phyloP scores from a whole-genome alignment of 2,113 vertebrate species.

The Morone chrysops region DNA sequence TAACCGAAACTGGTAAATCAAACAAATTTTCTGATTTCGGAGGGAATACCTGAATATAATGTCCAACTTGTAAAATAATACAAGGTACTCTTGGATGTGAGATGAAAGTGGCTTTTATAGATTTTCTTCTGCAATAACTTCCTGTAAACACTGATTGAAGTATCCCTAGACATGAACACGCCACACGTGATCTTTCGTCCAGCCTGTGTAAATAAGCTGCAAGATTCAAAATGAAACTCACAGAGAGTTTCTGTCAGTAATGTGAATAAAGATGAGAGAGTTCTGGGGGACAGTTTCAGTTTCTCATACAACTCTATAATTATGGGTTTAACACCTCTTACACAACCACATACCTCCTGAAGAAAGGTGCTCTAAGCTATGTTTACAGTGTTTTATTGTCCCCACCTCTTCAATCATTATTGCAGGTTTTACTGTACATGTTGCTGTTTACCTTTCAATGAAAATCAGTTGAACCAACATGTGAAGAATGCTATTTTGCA shows the following conservation, averaged over 20 bases:
- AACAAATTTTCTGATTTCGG: no score
- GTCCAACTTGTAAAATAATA: no score
- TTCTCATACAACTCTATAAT: slow-evolving; percentile 52
- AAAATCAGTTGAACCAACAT: slow-evolving; percentile 32
- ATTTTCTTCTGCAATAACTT: no score
- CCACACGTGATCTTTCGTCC: no score
- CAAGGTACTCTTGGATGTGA: no score
- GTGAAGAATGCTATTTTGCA: slow-evolving; percentile 45
- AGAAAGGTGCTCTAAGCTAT: slow-evolving; percentile 30
- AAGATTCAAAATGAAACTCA: not conserved
- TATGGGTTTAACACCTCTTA: slow-evolving; percentile 49
- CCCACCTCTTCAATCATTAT: slow-evolving; percentile 26
- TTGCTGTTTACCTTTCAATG: slow-evolving; percentile 32
- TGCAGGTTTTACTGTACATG: slow-evolving; percentile 10
- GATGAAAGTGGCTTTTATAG: no score
- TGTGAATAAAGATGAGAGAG: slow-evolving; percentile 1
- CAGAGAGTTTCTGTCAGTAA: slow-evolving; percentile 32
- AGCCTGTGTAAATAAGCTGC: no score
- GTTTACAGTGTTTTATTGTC: slow-evolving; percentile 55
- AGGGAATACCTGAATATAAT: no score
- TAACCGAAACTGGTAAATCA: no score
- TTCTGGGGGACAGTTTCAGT: not conserved
- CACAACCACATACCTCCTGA: slow-evolving; percentile 41
- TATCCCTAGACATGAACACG: no score
- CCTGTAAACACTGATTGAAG: no score